Base-by-base conservation (phyloP, 2,113 vertebrate genomes). In the Cephalopholis sonnerati region DNA sequence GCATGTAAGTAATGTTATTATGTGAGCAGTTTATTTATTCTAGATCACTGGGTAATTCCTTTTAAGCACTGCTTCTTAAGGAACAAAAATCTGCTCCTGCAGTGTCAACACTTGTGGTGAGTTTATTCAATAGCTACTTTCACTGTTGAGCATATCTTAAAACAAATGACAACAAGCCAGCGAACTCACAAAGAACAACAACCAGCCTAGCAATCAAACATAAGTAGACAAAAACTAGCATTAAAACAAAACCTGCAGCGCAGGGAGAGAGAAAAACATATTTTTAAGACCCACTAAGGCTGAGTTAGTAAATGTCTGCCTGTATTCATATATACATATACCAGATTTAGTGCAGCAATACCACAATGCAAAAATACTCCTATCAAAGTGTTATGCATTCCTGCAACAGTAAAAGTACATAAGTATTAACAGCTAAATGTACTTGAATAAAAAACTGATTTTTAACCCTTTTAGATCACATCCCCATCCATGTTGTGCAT, bases 21-120 rank as follows among this genome's bases (percentile, higher is more conserved):
- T 69, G 32, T 3, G 25, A 25, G 39, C 22, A 27, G 18, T 50
- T 77, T 89, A 54, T 74, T 46, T 59, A 58, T 41, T 59, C 78
- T 25, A 36, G 3, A 74, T 84, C 24, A 78, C 5, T 29, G 48
- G 20, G 22, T n/a, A 32, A 55, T 59, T 84, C 36, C 11, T 59
- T 69, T 72, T 51, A 39, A 68, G 48, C 4, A 44, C n/a, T 64
- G 20, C 15, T 25, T 71, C 32, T 68, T 65, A 25, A 68, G 44
- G 41, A 74, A 59, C 18, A 72, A 54, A 72, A 77, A 44, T 50
- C n/a, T 20, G 39, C 61, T 58, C 2, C 20, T 55, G 27, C 22
- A 67, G 25, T 55, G 12, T 20, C 2, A 0, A n/a, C 46, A 51
- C 27, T 32, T 44, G 16, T 46, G 11, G 29, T 53, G 48, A 10